Percentiles rank a stretch among this genome's conserved stretches.
Conservation (phyloP, 2,888 invertebrate genomes). For the Cybosia mesomella region DNA sequence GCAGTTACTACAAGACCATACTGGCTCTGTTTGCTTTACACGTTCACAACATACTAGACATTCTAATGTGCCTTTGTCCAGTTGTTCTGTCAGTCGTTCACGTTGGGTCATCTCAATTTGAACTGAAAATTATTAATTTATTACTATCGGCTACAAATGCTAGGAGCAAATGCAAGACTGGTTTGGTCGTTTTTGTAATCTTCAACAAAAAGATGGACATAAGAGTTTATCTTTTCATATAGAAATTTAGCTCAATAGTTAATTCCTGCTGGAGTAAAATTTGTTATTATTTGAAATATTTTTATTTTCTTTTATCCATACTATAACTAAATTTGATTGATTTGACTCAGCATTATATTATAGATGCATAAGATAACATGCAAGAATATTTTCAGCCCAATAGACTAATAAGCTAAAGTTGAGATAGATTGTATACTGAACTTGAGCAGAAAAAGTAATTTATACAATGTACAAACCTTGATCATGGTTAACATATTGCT, state of each 20-base stretch:
- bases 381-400: too few relatives aligned
- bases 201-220: background rate
- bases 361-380: too few relatives aligned
- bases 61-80: constrained; percentile 93
- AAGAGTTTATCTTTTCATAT: background rate
- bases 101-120: constrained; percentile 90
- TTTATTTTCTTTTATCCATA: too few relatives aligned
- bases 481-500: constrained; percentile 57
- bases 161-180: background rate
- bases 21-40: constrained; percentile 92
- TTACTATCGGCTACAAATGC: background rate
- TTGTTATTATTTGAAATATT: too few relatives aligned
- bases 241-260: background rate
- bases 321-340: too few relatives aligned
- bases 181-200: too few relatives aligned
- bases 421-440: too few relatives aligned
- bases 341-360: too few relatives aligned
- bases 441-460: background rate
- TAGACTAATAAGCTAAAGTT: too few relatives aligned
- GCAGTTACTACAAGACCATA: constrained; percentile 97
- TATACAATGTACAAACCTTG: constrained; percentile 49
- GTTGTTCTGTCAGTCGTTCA: constrained; percentile 93
- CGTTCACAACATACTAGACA: constrained; percentile 98
- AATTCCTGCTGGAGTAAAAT: too few relatives aligned
- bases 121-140: constrained; percentile 45